These are phyloP conservation scores for Otolemur crassicaudatus DNA, from an alignment of 2,797 vertebrate species.

Conservation along the genomic window DNA sequence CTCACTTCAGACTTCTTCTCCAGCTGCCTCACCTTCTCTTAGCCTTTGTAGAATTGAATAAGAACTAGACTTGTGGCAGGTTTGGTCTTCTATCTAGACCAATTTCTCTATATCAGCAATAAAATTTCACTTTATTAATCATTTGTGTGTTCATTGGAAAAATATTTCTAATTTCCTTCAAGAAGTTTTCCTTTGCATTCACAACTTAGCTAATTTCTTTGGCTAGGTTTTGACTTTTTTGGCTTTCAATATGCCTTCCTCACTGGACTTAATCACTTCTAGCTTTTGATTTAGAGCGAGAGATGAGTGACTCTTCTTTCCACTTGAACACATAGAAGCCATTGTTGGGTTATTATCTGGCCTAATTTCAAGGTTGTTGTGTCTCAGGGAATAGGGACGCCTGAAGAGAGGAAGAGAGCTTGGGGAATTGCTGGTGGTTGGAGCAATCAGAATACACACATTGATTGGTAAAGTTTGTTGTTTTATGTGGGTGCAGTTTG, in stretches of 20 bases:
- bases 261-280: background rate
- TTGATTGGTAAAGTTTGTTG: background rate
- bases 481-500: background rate
- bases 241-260: background rate
- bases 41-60: background rate
- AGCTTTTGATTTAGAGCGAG: background rate
- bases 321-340: background rate
- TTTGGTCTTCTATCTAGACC: background rate
- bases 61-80: background rate
- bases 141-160: background rate
- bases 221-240: background rate
- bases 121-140: background rate
- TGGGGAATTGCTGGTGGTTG: background rate
- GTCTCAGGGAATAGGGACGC: background rate
- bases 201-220: background rate
- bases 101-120: background rate
- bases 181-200: background rate
- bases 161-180: background rate
- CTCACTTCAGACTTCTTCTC: background rate
- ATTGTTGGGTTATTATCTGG: background rate
- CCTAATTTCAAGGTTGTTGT: background rate
- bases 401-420: background rate
- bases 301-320: background rate
- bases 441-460: background rate
- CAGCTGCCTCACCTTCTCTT: background rate